Conservation (phyloP, 2,888 invertebrate genomes). For the Leucophenga maculata region DNA sequence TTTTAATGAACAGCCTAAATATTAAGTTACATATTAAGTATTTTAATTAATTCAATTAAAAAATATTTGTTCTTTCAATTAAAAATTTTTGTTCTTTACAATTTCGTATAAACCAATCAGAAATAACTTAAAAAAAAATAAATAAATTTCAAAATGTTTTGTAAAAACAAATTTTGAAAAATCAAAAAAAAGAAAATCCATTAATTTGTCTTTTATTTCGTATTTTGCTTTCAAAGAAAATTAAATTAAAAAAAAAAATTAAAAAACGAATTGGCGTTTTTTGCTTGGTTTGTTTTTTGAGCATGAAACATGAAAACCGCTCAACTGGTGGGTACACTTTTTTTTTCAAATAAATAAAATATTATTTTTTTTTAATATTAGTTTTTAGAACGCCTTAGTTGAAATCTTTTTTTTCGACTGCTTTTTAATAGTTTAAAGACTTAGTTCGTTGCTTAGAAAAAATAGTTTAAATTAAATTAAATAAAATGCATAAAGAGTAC, state of each 20-base stretch:
- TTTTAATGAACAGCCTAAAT: constrained; percentile 6
- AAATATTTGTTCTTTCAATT: constrained; percentile 22
- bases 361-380: constrained; percentile 3
- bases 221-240: constrained; percentile 5
- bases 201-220: constrained; percentile 22
- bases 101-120: constrained; percentile 16
- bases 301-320: not conserved
- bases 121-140: constrained; percentile 23
- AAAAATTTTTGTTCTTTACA: not conserved
- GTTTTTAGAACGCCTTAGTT: not conserved
- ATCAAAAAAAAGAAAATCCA: not conserved
- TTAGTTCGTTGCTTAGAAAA: no score
- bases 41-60: constrained; percentile 9
- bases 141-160: constrained; percentile 22
- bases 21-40: constrained; percentile 17
- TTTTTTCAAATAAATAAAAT: not conserved
- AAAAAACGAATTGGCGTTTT: constrained; percentile 14
- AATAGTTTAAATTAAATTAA: no score
- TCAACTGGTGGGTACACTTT: constrained; percentile 12
- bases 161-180: constrained; percentile 23
- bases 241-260: not conserved
- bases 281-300: constrained; percentile 16
- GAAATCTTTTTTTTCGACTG: no score
- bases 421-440: no score
- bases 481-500: no score